Evolutionary conservation across 2,888 invertebrate species (phyloP), one percentile per base, ranked within the genome.

Genomic region (Orchestes rusci): DNA sequence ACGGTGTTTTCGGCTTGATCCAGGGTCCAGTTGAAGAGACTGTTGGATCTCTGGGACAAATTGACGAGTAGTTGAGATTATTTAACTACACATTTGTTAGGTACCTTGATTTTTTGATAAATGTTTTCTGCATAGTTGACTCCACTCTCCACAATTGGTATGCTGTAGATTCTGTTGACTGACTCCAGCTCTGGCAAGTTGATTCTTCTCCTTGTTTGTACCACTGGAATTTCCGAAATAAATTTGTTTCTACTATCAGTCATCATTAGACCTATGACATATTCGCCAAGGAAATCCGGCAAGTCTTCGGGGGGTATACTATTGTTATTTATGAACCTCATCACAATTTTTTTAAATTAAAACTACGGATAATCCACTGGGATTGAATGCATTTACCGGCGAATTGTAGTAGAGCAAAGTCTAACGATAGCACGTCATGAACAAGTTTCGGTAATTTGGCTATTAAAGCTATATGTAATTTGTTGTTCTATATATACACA

Each of bases 61-160:
- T 17, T 34, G 35, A 20, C 40, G 13, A 37, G 16, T 15, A 16
- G 13, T 27, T 37, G 12, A 15, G 10, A 33, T 18, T 35, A n/a
- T n/a, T n/a, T n/a, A 13, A 38, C 13, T 16, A 29, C 12, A 28
- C 2, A 8, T 23, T 23, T 27, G 27, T 27, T 27, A 27, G 10
- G 12, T 27, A 84, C 87, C 74, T 88, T 89, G 37, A 92, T 80
- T 62, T 70, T 81, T 47, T 71, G 71, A 64, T 92, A 92, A 39
- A 87, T 69, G 58, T 77, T 77, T 60, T 82, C 82, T 1, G 85
- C 87, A 45, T 82, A 80, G 40, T 74, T 77, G 58, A 85, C 78
- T 31, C 89, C 78, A 27, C 81, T 78, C 62, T 83, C 87, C n/a
- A 92, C 82, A 43, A 92, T 78, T 0, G 92, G 92, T 35, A 92